Conservation (phyloP, 2,888 invertebrate genomes). For the Thecocarcelia acutangulata region DNA sequence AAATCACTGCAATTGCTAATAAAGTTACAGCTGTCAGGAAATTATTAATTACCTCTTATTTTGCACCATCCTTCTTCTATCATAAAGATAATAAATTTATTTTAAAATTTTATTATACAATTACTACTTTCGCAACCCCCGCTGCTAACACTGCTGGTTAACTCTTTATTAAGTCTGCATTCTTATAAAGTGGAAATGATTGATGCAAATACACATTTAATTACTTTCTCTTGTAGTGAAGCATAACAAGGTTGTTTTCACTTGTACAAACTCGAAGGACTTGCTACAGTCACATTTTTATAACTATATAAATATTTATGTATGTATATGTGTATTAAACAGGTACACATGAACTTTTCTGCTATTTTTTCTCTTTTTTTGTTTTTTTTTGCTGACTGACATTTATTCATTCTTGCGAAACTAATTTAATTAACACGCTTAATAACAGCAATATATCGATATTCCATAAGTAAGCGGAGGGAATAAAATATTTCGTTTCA, state of each 20-base stretch:
- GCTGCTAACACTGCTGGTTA: not conserved
- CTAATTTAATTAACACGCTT: slow-evolving; percentile 54
- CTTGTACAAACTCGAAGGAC: not conserved
- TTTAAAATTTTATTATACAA: slow-evolving; percentile 19
- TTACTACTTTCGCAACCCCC: not conserved
- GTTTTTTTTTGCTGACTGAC: no score
- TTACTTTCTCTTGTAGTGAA: slow-evolving; percentile 11
- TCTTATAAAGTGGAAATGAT: slow-evolving; percentile 28
- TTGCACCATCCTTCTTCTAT: not conserved
- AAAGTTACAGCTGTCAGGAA: not conserved
- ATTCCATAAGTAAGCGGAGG: slow-evolving; percentile 10
- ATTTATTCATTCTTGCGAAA: slow-evolving; percentile 22
- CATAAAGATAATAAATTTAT: slow-evolving; percentile 7
- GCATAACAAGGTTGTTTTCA: not conserved
- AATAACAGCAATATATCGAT: slow-evolving; percentile 35
- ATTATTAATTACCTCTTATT: slow-evolving; percentile 6
- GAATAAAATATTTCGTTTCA: not conserved
- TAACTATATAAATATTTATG: not conserved
- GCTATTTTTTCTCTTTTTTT: not conserved
- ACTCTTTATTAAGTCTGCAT: slow-evolving; percentile 16
- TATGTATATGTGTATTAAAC: not conserved
- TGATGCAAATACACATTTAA: slow-evolving; percentile 45
- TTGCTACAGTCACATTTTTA: slow-evolving; percentile 5
- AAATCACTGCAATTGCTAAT: not conserved
- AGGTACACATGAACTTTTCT: not conserved